Percentiles rank a stretch among this genome's conserved stretches.
These are phyloP conservation scores for Apostichopus californicus DNA, from an alignment of 35 echinoderm and acorn worm species.

Conservation along the genomic window DNA sequence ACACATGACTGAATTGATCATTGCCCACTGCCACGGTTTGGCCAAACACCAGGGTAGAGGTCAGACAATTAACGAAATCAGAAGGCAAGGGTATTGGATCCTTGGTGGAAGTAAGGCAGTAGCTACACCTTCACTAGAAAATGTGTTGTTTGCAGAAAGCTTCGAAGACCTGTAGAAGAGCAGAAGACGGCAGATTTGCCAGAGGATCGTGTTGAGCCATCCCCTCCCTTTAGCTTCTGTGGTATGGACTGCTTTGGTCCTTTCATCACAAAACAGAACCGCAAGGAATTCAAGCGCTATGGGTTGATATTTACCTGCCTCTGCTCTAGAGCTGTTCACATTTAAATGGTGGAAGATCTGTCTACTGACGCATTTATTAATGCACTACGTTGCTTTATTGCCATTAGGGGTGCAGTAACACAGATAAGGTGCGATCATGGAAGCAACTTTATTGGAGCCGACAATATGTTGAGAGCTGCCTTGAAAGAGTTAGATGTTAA, in stretches of 20 bases:
- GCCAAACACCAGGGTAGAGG: conserved; percentile 26
- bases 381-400: neutral
- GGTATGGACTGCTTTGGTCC: too few species aligned
- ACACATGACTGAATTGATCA: conserved; percentile 53
- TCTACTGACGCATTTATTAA: conserved; percentile 5
- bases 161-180: conserved; percentile 42
- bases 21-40: neutral
- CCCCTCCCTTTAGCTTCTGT: too few species aligned
- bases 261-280: too few species aligned
- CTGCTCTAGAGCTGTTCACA: too few species aligned
- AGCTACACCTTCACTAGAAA: neutral
- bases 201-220: too few species aligned
- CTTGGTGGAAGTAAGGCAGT: neutral
- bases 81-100: neutral
- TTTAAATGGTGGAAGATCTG: too few species aligned
- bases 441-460: neutral
- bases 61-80: neutral
- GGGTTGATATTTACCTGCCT: neutral
- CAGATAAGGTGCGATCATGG: neutral
- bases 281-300: neutral
- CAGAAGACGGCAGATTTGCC: conserved; percentile 44
- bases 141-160: conserved; percentile 12
- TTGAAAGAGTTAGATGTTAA: neutral
- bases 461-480: conserved; percentile 32
- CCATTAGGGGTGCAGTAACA: neutral